These are phyloP conservation scores for Labeo rohita DNA, from an alignment of 2,113 vertebrate genomes.

Conservation along the genomic window DNA sequence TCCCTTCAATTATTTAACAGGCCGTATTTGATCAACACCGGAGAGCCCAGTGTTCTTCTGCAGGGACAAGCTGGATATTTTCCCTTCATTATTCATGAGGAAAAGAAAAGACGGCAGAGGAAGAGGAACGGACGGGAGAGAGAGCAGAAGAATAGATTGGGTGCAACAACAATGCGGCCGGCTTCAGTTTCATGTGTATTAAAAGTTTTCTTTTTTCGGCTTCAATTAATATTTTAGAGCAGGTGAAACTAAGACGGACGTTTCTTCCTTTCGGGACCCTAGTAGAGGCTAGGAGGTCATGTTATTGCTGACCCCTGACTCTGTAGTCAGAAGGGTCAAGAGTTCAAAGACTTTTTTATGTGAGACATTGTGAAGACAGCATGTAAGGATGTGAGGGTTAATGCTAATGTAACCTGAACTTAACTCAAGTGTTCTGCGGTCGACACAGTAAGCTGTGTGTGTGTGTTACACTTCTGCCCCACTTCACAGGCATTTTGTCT, in stretches of 20 bases:
- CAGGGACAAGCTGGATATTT: slow-evolving; percentile 77
- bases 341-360: slow-evolving; percentile 20
- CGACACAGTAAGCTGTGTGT: background rate
- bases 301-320: slow-evolving; percentile 50
- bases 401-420: slow-evolving; percentile 21
- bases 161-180: slow-evolving; percentile 43
- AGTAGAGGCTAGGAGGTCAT: slow-evolving; percentile 46
- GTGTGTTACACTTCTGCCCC: background rate
- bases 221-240: slow-evolving; percentile 79
- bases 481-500: background rate
- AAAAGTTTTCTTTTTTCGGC: slow-evolving; percentile 74
- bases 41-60: slow-evolving; percentile 73
- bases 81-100: slow-evolving; percentile 81
- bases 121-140: slow-evolving; percentile 42
- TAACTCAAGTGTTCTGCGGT: slow-evolving; percentile 1
- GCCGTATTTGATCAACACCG: slow-evolving; percentile 79
- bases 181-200: slow-evolving; percentile 78
- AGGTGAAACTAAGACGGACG: slow-evolving; percentile 73
- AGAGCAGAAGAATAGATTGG: slow-evolving; percentile 42
- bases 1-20: slow-evolving; percentile 79
- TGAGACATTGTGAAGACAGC: background rate
- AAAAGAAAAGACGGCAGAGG: slow-evolving; percentile 56
- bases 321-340: slow-evolving; percentile 61
- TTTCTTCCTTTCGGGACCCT: slow-evolving; percentile 62
- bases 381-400: background rate